A percentile compares a stretch with the other conserved stretches of the same genome.
Evolutionary conservation across 2,113 vertebrate genomes (phyloP).

Genomic region (Tonatia bakeri): DNA sequence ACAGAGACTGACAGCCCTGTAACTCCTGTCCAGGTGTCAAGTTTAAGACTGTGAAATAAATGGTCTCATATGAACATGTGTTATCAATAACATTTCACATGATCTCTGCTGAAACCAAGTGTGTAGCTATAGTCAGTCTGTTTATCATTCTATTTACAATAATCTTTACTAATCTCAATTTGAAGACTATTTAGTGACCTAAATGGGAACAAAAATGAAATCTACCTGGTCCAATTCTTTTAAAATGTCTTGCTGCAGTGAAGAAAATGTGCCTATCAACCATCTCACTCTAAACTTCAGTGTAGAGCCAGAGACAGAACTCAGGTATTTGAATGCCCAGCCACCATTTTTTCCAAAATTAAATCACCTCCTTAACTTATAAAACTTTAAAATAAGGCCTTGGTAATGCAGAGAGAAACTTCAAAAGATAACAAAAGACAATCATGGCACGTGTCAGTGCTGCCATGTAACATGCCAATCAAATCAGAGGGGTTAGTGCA

Average conservation of each 20-base stretch:
- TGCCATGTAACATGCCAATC: not conserved
- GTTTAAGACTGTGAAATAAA: constrained; percentile 21
- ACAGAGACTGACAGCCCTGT: not conserved
- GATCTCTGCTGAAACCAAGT: not conserved
- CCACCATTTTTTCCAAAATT: not conserved
- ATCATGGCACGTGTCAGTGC: not conserved
- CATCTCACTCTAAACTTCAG: not conserved
- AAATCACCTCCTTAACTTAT: not conserved
- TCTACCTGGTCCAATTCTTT: not conserved
- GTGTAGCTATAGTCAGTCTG: not conserved
- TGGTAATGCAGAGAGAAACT: not conserved
- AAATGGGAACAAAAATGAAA: not conserved
- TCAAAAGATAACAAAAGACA: not conserved
- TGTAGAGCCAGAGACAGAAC: not conserved
- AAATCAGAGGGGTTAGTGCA: not conserved
- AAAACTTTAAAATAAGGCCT: not conserved
- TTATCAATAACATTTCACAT: not conserved
- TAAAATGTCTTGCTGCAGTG: not conserved
- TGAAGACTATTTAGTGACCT: not conserved
- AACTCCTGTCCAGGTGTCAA: constrained; percentile 3
- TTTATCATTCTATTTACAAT: not conserved
- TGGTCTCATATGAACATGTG: not conserved
- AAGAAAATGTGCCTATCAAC: not conserved
- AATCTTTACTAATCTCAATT: not conserved
- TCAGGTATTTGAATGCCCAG: not conserved